A percentile compares a stretch with the other conserved stretches of the same genome.
phyloP scores from a whole-genome alignment of 1,140 invertebrate genomes.

The Ceratina japonica region DNA sequence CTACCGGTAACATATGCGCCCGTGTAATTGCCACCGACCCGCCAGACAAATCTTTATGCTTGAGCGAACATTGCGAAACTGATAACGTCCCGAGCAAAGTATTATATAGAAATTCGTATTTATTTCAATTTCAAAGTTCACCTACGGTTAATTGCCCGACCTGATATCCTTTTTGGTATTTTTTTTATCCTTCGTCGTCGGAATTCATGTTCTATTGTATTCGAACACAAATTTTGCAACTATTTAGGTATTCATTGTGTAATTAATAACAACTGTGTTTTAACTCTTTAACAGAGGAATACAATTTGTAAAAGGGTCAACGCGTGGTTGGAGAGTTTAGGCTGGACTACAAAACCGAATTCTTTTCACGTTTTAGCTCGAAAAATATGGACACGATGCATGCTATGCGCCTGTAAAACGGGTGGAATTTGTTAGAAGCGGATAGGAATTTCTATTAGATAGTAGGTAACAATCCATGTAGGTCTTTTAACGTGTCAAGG shows the following conservation, averaged over 20 bases:
- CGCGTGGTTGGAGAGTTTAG: too few relatives aligned
- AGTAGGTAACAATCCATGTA: neutral
- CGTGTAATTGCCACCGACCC: neutral
- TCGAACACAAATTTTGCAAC: too few relatives aligned
- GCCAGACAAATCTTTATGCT: neutral
- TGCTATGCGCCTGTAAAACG: neutral
- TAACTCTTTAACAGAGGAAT: too few relatives aligned
- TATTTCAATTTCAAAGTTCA: neutral
- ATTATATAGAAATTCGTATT: neutral
- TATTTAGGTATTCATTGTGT: too few relatives aligned
- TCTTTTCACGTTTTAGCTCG: neutral
- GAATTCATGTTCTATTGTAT: too few relatives aligned
- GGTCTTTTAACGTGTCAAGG: neutral
- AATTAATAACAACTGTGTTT: too few relatives aligned
- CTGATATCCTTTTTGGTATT: too few relatives aligned
- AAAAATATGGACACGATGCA: neutral
- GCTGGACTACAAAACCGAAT: too few relatives aligned
- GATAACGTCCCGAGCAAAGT: neutral
- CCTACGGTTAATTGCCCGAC: too few relatives aligned
- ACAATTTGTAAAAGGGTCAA: too few relatives aligned
- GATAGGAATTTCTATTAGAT: neutral
- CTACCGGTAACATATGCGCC: neutral
- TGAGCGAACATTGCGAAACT: neutral
- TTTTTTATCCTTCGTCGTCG: too few relatives aligned
- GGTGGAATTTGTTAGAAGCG: neutral